A percentile compares a stretch with the other conserved stretches of the same genome.
phyloP scores from a whole-genome alignment of 2,113 vertebrate genomes.

The Tachycineta bicolor region DNA sequence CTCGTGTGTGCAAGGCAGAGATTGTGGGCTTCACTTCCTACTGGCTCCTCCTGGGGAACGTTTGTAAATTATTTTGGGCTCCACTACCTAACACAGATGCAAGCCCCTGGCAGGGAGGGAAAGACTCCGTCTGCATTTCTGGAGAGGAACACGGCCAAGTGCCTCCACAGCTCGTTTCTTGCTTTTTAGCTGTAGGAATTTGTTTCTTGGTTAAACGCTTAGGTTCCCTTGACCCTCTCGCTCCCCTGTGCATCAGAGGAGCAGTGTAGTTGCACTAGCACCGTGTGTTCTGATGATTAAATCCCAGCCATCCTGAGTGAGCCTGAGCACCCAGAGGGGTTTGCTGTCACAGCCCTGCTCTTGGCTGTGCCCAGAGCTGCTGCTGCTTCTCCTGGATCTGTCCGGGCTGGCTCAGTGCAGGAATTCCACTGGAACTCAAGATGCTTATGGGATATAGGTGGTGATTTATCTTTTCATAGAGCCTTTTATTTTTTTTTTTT shows the following conservation, averaged over 20 bases:
- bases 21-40: neutral
- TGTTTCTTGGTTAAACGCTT: neutral
- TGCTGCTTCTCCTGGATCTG: neutral
- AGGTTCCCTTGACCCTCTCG: neutral
- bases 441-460: neutral
- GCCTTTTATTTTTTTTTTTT: neutral
- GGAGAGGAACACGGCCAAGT: neutral
- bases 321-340: neutral
- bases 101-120: neutral
- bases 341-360: neutral
- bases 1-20: neutral
- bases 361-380: fast-evolving
- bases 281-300: neutral
- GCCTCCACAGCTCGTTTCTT: neutral
- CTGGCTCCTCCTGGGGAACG: neutral
- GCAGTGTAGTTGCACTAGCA: neutral
- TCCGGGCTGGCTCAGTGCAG: neutral
- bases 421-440: neutral
- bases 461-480: neutral
- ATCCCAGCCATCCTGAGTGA: neutral
- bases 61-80: neutral
- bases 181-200: neutral
- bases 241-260: neutral
- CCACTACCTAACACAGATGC: neutral
- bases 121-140: neutral